Evolutionary conservation across 35 echinoderm and acorn worm species (phyloP), one percentile per base, ranked within the genome.

Genomic region (Lytechinus pictus): DNA sequence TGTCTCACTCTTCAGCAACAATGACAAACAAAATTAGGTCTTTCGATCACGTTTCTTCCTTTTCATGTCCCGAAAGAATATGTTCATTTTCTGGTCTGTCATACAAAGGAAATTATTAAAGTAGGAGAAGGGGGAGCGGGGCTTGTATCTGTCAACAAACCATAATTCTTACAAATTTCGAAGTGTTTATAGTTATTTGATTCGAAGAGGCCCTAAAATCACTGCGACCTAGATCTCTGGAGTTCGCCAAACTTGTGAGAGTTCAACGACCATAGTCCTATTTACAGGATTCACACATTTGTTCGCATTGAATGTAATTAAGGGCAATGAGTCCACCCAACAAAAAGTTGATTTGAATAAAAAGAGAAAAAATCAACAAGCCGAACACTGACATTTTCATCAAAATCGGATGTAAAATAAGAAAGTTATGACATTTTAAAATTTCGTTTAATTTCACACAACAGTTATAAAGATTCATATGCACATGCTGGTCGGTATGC

Each of bases 181-280:
- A 79, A 79, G 66, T 79, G 66, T 79, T 79, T 79, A 79, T 79
- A 24, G 66, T 79, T 24, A 79, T 79, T 71, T 24, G 21, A 24
- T 79, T 79, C 6, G 66, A 79, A 79, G 66, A 79, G 66, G 66
- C 66, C 66, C 66, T 79, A 79, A 79, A 79, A n/a, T 79, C 66
- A 24, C 19, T 7, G 21, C 19, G 14, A 79, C 66, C 66, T 1
- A 79, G 66, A 79, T 79, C 8, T 79, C 66, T 8, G 66, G n/a
- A 79, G 66, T 79, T 79, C 66, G 19, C 5, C 66, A 79, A 79
- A 79, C 66, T 79, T 79, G 66, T 79, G 4, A 24, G 66, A 79
- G 66, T 79, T 79, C 66, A 79, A 24, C 66, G 66, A 79, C 66
- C 66, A 16, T 24, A 0, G 66, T 7, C n/a, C 66, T 14, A 24